These are phyloP conservation scores for Mionectes olivaceus DNA, from an alignment of 2,797 vertebrate species.

Conservation along the genomic window DNA sequence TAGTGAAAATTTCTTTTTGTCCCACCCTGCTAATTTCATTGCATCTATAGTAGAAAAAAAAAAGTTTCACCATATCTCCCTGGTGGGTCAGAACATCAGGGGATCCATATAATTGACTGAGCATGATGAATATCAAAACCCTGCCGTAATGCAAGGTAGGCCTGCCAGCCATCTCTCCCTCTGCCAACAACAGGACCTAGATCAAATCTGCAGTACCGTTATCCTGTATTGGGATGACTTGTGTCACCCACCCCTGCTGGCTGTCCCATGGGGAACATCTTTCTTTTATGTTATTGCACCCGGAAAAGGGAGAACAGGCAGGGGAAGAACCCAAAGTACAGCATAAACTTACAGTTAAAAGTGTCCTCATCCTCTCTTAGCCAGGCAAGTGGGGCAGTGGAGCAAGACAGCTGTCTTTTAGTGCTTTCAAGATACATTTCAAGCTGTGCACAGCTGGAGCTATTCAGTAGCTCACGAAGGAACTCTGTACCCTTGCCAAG, in stretches of 20 bases:
- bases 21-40: background rate
- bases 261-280: background rate
- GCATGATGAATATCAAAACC: background rate
- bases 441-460: slow-evolving; percentile 72
- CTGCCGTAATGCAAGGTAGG: background rate
- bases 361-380: background rate
- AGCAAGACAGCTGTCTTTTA: slow-evolving; percentile 67
- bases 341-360: background rate
- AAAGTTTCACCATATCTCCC: background rate
- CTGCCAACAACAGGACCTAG: background rate
- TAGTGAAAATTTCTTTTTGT: background rate
- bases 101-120: background rate
- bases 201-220: background rate
- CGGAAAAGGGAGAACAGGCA: background rate
- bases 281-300: background rate
- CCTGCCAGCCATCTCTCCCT: background rate
- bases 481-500: slow-evolving; percentile 68
- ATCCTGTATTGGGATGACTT: background rate
- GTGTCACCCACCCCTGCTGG: background rate
- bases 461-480: slow-evolving; percentile 64
- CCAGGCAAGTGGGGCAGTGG: slow-evolving; percentile 31
- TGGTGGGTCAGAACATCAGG: background rate
- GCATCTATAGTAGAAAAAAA: background rate
- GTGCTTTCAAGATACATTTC: slow-evolving; percentile 62
- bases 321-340: background rate